Evolutionary conservation across 2,888 invertebrate species (phyloP), one percentile per base, ranked within the genome.

Genomic region (Parnassius apollo): DNA sequence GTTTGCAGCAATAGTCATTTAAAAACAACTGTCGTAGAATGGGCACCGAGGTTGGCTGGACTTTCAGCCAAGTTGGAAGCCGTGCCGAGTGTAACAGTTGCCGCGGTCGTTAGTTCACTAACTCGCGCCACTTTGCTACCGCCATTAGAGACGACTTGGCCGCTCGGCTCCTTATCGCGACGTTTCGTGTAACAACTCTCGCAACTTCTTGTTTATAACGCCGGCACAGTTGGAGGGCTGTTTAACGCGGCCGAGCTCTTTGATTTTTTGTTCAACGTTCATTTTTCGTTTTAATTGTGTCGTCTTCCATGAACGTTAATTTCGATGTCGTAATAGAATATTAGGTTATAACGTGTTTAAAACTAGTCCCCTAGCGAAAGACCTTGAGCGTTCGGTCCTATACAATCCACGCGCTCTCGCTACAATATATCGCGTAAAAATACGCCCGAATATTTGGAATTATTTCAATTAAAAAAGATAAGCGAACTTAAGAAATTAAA

Each of bases 31-130:
- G 52, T 58, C 57, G 52, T 58, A 50, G 49, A 62, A 53, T 54
- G 44, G 51, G 49, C 50, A 52, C 13, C 57, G 58, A 57, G 54
- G 62, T 58, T 53, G 62, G 58, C 42, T 13, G 42, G 62, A 62
- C 48, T 58, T 58, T 57, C 49, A 52, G 52, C 52, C 52, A 25
- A 52, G 52, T 59, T 46, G 50, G 58, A n/a, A 51, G 18, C 22
- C 42, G 52, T n/a, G 48, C 57, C 46, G 57, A 46, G 48, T 42
- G 62, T 62, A 62, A 62, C 78, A 80, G 82, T 83, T 80, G 77
- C 75, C 74, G 69, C 70, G 77, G 77, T 84, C 80, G 79, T 83
- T 81, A 81, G 77, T 77, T 78, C 69, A 72, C 75, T 76, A 77
- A 77, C 75, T 80, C 70, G 72, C 73, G 72, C 71, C 74, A 71